Evolutionary conservation across 1,140 invertebrate genomes (phyloP).

Genomic region (Papilio xuthus): DNA sequence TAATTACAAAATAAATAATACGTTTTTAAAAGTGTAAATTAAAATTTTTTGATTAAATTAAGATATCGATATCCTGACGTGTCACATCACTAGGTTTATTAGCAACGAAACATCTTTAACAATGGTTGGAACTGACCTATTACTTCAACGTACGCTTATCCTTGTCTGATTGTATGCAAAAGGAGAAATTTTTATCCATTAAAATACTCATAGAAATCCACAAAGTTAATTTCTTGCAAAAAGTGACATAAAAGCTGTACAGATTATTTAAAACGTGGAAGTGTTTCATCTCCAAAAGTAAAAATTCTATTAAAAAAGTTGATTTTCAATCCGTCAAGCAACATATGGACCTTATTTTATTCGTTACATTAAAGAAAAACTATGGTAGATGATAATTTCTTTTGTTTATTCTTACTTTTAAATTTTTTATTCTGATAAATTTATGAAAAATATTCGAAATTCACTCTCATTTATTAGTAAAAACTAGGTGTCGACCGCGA

Average conservation of each 20-base stretch:
- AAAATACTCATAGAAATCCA: too few species aligned
- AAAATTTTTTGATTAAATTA: neutral
- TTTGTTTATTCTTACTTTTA: too few species aligned
- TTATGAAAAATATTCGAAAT: too few species aligned
- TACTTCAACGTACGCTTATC: neutral
- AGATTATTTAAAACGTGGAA: too few species aligned
- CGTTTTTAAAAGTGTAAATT: neutral
- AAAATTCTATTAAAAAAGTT: neutral
- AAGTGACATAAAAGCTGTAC: too few species aligned
- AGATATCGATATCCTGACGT: slow-evolving; percentile 32
- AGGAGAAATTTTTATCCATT: neutral
- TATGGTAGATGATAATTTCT: neutral
- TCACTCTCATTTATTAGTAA: too few species aligned
- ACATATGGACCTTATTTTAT: neutral
- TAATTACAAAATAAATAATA: too few species aligned
- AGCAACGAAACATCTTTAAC: slow-evolving; percentile 48
- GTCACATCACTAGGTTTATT: slow-evolving; percentile 50
- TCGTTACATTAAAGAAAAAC: neutral
- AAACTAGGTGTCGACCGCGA: too few species aligned
- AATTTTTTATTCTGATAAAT: too few species aligned
- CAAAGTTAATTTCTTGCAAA: too few species aligned
- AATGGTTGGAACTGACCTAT: slow-evolving; percentile 33
- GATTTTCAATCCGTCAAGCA: neutral
- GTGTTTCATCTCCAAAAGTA: neutral
- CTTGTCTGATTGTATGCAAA: neutral